A percentile compares a stretch with the other conserved stretches of the same genome.
Evolutionary conservation across 2,113 vertebrate species (phyloP).

Genomic region (Lucifuga dentata): DNA sequence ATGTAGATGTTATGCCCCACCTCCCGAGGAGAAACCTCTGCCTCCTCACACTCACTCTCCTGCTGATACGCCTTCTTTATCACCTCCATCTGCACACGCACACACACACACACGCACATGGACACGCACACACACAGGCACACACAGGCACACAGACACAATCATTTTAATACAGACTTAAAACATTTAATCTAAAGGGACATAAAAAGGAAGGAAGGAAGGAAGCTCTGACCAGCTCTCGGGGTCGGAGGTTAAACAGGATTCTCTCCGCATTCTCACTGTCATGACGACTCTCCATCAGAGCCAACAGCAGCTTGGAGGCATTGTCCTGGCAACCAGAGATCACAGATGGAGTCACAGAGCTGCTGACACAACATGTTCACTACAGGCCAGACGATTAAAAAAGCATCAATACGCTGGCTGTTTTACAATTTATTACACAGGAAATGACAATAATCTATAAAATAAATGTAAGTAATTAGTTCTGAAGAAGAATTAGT

Average conservation of each 20-base stretch:
- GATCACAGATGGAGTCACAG: background rate
- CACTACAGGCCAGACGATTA: no score
- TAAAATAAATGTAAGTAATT: no score
- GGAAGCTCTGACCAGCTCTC: slow-evolving; percentile 88
- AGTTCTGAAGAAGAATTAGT: no score
- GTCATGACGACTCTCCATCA: slow-evolving; percentile 98
- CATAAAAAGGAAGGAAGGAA: no score
- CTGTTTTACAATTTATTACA: no score
- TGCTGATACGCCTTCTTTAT: slow-evolving; percentile 96
- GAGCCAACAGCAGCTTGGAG: slow-evolving; percentile 94
- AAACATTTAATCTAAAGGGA: background rate
- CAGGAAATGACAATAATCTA: no score
- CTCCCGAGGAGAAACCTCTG: slow-evolving; percentile 91
- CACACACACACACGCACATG: slow-evolving; percentile 1
- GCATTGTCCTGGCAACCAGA: slow-evolving; percentile 90
- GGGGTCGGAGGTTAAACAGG: slow-evolving; percentile 94
- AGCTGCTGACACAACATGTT: background rate
- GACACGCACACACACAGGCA: slow-evolving; percentile 11
- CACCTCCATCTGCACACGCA: slow-evolving; percentile 88
- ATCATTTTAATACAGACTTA: no score
- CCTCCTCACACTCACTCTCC: slow-evolving; percentile 90
- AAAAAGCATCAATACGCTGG: no score
- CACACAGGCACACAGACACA: background rate
- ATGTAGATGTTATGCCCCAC: slow-evolving; percentile 99
- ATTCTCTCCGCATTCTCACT: slow-evolving; percentile 96